Evolutionary conservation across 2,113 vertebrate genomes (phyloP), one percentile per base, ranked within the genome.

Genomic region (Phrynosoma blainvillii): DNA sequence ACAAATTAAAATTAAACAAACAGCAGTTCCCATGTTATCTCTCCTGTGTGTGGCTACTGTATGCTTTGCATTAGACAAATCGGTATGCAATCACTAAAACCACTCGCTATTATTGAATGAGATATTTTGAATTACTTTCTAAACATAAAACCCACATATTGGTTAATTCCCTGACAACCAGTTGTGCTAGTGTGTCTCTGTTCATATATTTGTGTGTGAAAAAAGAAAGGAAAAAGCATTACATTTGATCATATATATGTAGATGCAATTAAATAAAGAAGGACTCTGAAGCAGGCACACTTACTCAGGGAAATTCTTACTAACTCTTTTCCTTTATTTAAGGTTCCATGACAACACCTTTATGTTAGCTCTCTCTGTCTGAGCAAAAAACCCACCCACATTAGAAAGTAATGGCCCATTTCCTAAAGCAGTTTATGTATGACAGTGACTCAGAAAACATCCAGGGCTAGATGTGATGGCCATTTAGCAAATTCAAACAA

Each of bases 391-490:
- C 14, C 5, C 76, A 90, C 5, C 11, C n/a, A 90, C 36, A n/a
- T 71, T 71, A 71, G 18, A 16, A 68, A 94, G 94, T 92, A 95
- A 95, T 92, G 89, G 87, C 40, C n/a, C 68, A 91, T 47, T 92
- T 94, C 91, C 92, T 89, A 93, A 79, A 84, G 1, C 79, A 76
- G 1, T 90, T 92, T 30, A 68, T 87, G 68, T 84, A 36, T 82
- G 82, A 54, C 12, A 3, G n/a, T n/a, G n/a, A n/a, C n/a, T n/a
- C n/a, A n/a, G n/a, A n/a, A n/a, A n/a, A n/a, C n/a, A n/a, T n/a
- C n/a, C n/a, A n/a, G n/a, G n/a, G n/a, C n/a, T n/a, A n/a, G n/a
- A n/a, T n/a, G n/a, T n/a, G n/a, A n/a, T n/a, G n/a, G n/a, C n/a
- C n/a, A n/a, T n/a, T n/a, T n/a, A n/a, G n/a, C n/a, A n/a, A n/a